phyloP scores from a whole-genome alignment of 2,797 vertebrate species.

The Pseudochirops cupreus region DNA sequence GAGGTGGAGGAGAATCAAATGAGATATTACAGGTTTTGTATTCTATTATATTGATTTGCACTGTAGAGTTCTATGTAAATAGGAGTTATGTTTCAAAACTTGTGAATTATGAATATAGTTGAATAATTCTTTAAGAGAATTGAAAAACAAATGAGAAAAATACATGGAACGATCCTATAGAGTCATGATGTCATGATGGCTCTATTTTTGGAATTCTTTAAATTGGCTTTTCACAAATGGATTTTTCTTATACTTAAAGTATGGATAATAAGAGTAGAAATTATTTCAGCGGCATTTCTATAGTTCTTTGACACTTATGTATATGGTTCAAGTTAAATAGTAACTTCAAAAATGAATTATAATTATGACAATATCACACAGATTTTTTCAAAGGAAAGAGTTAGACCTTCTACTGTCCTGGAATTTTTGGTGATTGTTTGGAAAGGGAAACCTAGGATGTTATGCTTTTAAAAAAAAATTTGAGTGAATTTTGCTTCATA shows the following conservation, averaged over 20 bases:
- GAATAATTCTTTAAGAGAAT: neutral
- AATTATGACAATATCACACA: neutral
- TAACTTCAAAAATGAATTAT: neutral
- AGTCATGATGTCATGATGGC: accelerated
- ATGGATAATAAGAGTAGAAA: neutral
- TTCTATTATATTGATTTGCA: neutral
- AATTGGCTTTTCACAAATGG: neutral
- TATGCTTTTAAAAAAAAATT: slow-evolving; percentile 22
- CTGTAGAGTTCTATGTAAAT: neutral
- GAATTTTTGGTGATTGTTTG: neutral
- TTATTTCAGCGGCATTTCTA: neutral
- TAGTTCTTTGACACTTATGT: neutral
- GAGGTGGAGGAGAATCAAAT: neutral
- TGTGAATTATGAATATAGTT: neutral
- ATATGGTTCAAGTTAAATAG: neutral
- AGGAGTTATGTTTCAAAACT: slow-evolving; percentile 6
- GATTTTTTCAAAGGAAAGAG: neutral
- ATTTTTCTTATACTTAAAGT: slow-evolving; percentile 37
- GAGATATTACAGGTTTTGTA: neutral
- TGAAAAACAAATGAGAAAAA: slow-evolving; percentile 14
- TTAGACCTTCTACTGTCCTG: neutral
- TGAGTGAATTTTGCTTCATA: neutral
- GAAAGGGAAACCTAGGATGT: neutral
- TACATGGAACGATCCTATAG: neutral
- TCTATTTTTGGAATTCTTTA: neutral